These are phyloP conservation scores for Drosophila pruinosa DNA, from an alignment of 1,140 invertebrate species.

Conservation along the genomic window DNA sequence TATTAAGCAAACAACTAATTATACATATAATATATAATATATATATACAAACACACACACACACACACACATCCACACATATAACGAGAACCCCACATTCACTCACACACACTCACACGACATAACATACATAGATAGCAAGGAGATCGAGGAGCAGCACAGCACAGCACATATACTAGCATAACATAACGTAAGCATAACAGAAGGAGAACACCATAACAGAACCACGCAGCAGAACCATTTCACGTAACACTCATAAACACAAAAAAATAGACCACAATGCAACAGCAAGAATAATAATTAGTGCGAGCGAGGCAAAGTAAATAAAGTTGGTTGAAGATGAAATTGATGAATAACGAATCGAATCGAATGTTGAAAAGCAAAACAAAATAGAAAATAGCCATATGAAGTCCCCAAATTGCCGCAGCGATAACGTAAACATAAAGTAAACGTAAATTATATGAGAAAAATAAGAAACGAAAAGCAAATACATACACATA, in stretches of 20 bases:
- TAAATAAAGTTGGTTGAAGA: conserved; percentile 21
- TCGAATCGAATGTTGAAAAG: conserved; percentile 21
- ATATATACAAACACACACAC: conserved; percentile 70
- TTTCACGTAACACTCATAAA: conserved; percentile 6
- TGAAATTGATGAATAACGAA: conserved; percentile 12
- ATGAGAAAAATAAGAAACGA: conserved; percentile 36
- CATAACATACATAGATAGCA: background rate
- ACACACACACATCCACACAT: conserved; percentile 69
- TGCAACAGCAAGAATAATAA: conserved; percentile 20
- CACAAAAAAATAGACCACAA: conserved; percentile 16
- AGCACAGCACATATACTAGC: conserved; percentile 16
- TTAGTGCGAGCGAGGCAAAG: conserved; percentile 46
- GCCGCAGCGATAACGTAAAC: conserved; percentile 48
- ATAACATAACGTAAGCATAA: conserved; percentile 27
- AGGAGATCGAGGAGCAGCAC: conserved; percentile 25
- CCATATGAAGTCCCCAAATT: conserved; percentile 51
- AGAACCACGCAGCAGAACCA: conserved; percentile 4
- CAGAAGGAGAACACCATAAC: conserved; percentile 10
- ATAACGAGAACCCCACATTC: conserved; percentile 46
- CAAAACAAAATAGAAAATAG: conserved; percentile 36
- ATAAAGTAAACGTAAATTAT: background rate
- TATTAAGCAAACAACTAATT: conserved; percentile 76
- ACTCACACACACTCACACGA: conserved; percentile 21
- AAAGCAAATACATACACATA: conserved; percentile 52
- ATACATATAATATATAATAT: conserved; percentile 81